These are phyloP conservation scores for Lycopodina hypogea DNA, from an alignment of 37 sponge, comb jelly and placozoan genomes.

Conservation along the genomic window DNA sequence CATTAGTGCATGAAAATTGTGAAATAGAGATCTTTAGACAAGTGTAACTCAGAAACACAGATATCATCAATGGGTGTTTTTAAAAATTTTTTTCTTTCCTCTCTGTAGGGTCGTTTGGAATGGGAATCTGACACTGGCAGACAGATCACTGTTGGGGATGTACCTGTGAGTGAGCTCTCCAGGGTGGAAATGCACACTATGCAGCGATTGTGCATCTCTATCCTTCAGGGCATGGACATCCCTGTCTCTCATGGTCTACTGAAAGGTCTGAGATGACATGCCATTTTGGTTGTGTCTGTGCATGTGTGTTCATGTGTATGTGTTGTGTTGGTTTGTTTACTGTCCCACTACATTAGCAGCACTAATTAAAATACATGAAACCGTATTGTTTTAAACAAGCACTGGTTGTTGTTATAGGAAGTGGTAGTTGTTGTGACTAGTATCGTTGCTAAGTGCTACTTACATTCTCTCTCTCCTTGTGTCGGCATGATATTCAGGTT, in stretches of 20 bases:
- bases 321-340: background rate
- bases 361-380: no score
- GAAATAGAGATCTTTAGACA: no score
- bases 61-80: background rate
- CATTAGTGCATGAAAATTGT: no score
- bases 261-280: slow-evolving; percentile 54
- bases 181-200: slow-evolving; percentile 52
- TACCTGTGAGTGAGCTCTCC: slow-evolving; percentile 47
- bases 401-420: no score
- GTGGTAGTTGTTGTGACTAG: background rate
- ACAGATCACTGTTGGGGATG: slow-evolving; percentile 43
- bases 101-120: slow-evolving; percentile 24
- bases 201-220: slow-evolving; percentile 53
- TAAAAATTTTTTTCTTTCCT: background rate
- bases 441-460: background rate
- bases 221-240: slow-evolving; percentile 57
- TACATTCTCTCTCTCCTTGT: background rate
- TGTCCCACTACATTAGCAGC: no score
- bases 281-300: background rate
- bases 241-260: slow-evolving; percentile 43
- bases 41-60: no score
- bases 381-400: background rate
- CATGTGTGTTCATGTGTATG: background rate
- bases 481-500: background rate
- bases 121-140: slow-evolving; percentile 56